A percentile compares a stretch with the other conserved stretches of the same genome.
Conservation (phyloP, 2,113 vertebrate genomes). For the Acrocephalus kingi region DNA sequence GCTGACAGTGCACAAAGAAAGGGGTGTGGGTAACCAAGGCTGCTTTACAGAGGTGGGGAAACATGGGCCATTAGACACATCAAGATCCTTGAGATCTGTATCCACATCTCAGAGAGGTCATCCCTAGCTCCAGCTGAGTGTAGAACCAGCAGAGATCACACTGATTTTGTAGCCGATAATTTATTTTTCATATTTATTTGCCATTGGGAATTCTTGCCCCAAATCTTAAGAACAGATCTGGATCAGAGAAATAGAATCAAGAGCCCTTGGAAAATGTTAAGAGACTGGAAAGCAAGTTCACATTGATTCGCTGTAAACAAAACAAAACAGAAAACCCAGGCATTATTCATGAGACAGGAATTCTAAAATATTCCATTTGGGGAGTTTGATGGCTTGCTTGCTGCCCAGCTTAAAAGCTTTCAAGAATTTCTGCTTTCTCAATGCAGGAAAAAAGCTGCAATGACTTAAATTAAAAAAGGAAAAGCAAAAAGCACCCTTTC, state of each 20-base stretch:
- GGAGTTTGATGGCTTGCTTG: not conserved
- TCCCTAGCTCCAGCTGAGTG: not conserved
- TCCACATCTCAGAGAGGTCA: not conserved
- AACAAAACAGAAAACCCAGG: not conserved
- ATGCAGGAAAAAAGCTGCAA: not conserved
- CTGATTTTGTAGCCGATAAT: not conserved
- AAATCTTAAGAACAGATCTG: not conserved
- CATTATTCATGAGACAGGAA: not conserved
- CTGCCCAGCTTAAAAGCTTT: not conserved
- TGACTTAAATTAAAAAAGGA: not conserved
- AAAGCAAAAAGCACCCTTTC: not conserved
- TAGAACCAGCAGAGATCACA: not conserved
- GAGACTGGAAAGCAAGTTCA: not conserved
- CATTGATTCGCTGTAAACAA: not conserved
- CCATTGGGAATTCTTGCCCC: not conserved
- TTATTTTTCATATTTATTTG: not conserved
- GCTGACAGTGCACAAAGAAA: not conserved
- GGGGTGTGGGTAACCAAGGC: not conserved
- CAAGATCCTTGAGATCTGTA: not conserved
- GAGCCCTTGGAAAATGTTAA: not conserved
- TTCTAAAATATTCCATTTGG: slow-evolving; percentile 13
- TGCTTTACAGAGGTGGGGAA: not conserved
- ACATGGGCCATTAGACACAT: not conserved
- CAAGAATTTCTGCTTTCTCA: not conserved
- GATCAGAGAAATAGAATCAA: not conserved